These are phyloP conservation scores for Erinaceus europaeus DNA, from an alignment of 2,113 vertebrate species.

Conservation along the genomic window DNA sequence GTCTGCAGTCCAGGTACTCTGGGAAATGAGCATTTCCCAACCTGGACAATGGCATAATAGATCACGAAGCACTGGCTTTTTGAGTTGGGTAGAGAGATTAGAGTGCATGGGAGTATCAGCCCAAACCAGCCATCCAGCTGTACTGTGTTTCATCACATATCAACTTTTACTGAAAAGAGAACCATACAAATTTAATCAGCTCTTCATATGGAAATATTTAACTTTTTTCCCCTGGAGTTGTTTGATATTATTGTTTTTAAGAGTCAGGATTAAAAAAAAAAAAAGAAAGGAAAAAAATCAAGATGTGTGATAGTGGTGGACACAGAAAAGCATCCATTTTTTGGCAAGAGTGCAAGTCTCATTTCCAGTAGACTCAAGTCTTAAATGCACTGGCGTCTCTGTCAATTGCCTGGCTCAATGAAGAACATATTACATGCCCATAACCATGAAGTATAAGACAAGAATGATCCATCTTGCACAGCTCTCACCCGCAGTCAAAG, in stretches of 20 bases:
- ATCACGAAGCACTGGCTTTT: conserved; percentile 25
- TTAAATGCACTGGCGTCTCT: conserved; percentile 83
- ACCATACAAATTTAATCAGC: conserved; percentile 86
- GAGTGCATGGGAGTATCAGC: conserved; percentile 69
- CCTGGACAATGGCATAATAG: conserved; percentile 27
- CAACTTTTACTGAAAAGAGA: conserved; percentile 86
- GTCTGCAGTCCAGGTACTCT: conserved; percentile 37
- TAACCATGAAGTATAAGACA: conserved; percentile 52
- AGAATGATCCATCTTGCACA: conserved; percentile 56
- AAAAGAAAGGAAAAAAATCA: conserved; percentile 40
- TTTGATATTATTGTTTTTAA: conserved; percentile 87
- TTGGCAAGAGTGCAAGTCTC: conserved; percentile 79
- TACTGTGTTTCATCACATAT: conserved; percentile 82
- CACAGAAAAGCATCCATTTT: conserved; percentile 76
- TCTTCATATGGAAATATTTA: conserved; percentile 87
- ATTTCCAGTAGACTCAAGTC: conserved; percentile 83
- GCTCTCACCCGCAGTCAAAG: conserved; percentile 57
- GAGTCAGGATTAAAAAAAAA: conserved; percentile 72
- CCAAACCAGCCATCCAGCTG: conserved; percentile 78
- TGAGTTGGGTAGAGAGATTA: conserved; percentile 65
- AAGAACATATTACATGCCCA: conserved; percentile 80
- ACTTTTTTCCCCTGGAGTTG: conserved; percentile 80
- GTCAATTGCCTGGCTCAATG: conserved; percentile 80
- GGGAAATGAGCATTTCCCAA: conserved; percentile 27
- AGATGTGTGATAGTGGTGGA: conserved; percentile 83